phyloP scores from a whole-genome alignment of 2,113 vertebrate species.

The Malurus melanocephalus region DNA sequence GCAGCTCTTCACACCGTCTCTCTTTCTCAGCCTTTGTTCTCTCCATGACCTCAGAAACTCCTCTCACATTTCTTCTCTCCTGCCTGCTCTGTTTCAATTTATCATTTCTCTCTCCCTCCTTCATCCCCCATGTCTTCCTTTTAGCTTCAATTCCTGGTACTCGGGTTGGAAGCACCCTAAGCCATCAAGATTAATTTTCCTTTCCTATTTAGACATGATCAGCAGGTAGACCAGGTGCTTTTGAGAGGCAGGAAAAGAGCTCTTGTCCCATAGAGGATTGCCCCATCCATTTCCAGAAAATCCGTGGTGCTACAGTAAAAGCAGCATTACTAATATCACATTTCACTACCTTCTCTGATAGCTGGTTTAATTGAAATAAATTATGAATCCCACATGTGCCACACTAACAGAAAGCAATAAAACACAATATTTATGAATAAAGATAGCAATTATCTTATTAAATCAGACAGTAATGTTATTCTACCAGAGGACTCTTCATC shows the following conservation, averaged over 20 bases:
- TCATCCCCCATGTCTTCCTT: background rate
- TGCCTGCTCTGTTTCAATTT: background rate
- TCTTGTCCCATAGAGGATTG: background rate
- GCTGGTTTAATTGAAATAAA: constrained; percentile 59
- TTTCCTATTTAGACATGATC: background rate
- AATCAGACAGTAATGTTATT: constrained; percentile 49
- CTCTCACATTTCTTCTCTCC: background rate
- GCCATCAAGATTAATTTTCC: background rate
- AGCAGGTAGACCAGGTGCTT: background rate
- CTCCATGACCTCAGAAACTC: background rate
- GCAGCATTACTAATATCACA: background rate
- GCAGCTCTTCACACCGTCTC: background rate
- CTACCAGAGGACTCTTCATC: constrained; percentile 41
- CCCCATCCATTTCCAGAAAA: constrained; percentile 3
- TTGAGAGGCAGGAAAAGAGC: background rate
- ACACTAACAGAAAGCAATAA: constrained; percentile 53
- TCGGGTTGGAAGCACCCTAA: background rate
- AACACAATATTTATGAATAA: constrained; percentile 63
- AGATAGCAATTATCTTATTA: constrained; percentile 65
- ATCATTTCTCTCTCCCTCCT: background rate
- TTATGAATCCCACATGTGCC: constrained; percentile 55
- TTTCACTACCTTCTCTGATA: constrained; percentile 32
- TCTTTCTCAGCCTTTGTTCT: background rate
- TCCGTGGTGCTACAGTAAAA: background rate
- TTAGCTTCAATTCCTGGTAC: background rate